These are phyloP conservation scores for Trichonephila clavipes DNA, from an alignment of 1,140 invertebrate genomes.

Conservation along the genomic window DNA sequence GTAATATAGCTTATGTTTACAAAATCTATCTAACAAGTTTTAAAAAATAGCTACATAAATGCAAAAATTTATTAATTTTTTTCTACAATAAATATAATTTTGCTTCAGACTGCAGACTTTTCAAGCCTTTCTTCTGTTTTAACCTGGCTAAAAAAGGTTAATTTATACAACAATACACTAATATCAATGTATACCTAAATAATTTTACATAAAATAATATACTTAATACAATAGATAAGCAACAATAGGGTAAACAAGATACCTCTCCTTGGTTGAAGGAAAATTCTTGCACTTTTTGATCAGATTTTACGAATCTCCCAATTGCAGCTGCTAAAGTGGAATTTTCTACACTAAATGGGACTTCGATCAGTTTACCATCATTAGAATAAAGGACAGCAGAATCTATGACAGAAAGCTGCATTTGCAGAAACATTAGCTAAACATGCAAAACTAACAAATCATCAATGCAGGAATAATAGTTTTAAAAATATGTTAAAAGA, in stretches of 20 bases:
- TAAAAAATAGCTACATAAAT: not conserved
- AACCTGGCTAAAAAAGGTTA: too few species aligned
- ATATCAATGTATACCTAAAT: too few species aligned
- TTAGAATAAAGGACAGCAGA: constrained; percentile 12
- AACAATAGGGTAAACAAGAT: not conserved
- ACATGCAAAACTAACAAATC: not conserved
- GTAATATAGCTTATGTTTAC: too few species aligned
- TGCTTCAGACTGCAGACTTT: too few species aligned
- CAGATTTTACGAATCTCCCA: not conserved
- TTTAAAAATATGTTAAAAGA: not conserved
- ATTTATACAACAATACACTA: too few species aligned
- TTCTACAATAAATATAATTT: too few species aligned
- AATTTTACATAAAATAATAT: too few species aligned
- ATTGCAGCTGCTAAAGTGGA: constrained; percentile 29
- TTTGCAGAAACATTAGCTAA: not conserved
- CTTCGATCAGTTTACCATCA: constrained; percentile 13
- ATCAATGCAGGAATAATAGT: not conserved
- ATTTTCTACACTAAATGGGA: constrained; percentile 35
- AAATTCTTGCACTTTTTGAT: not conserved
- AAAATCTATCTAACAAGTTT: not conserved
- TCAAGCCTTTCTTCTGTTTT: too few species aligned
- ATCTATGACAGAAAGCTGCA: constrained; percentile 7
- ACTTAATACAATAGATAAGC: not conserved
- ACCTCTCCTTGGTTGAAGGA: not conserved
- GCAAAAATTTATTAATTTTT: not conserved